Percentiles rank a stretch among this genome's conserved stretches.
These are phyloP conservation scores for Drosophila busckii DNA, from an alignment of 1,140 invertebrate genomes.

Conservation along the genomic window DNA sequence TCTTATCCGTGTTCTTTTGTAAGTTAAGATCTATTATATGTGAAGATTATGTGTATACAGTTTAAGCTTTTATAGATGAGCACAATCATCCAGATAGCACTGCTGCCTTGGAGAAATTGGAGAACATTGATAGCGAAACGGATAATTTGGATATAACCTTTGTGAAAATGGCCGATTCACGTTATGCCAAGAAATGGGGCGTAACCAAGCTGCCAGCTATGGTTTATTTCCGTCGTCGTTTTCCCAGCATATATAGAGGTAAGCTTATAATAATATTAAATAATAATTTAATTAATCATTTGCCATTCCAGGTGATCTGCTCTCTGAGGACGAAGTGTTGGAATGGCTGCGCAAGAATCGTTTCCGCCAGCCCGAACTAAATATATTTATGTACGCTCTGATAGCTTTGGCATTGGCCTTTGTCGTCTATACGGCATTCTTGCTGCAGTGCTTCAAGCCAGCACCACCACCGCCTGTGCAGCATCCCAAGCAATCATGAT, in stretches of 20 bases:
- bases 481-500: slow-evolving; percentile 78
- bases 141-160: slow-evolving; percentile 97
- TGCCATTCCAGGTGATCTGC: slow-evolving; percentile 84
- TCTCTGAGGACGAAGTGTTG: slow-evolving; percentile 91
- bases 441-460: slow-evolving; percentile 92
- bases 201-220: slow-evolving; percentile 94
- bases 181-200: slow-evolving; percentile 97
- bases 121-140: slow-evolving; percentile 95
- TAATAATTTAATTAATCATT: neutral
- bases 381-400: slow-evolving; percentile 96
- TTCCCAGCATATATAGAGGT: slow-evolving; percentile 97
- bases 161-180: slow-evolving; percentile 94
- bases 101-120: slow-evolving; percentile 89
- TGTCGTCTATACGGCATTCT: slow-evolving; percentile 92
- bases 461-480: slow-evolving; percentile 80
- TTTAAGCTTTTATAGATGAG: slow-evolving; percentile 84
- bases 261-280: slow-evolving; percentile 33
- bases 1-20: slow-evolving; percentile 97
- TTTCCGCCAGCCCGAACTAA: slow-evolving; percentile 94
- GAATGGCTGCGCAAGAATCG: slow-evolving; percentile 96
- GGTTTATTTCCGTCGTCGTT: slow-evolving; percentile 95
- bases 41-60: too few relatives aligned
- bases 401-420: slow-evolving; percentile 91
- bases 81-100: slow-evolving; percentile 88
- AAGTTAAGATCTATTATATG: slow-evolving; percentile 79